Base-by-base conservation (phyloP, 2,113 vertebrate species). In the Cromileptes altivelis region DNA sequence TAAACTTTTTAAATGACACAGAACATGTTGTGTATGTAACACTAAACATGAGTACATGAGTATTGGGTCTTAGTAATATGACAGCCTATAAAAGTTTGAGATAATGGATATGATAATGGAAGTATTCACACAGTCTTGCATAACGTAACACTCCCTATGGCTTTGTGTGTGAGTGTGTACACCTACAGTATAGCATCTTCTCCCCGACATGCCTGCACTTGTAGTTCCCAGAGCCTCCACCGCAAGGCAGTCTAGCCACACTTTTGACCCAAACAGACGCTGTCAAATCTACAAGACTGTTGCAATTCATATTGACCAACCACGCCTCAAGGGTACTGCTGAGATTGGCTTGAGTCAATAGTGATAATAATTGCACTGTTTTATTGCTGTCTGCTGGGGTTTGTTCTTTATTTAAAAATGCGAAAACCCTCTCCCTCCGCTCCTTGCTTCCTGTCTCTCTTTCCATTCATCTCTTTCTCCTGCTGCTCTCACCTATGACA, bases 401-500 rank as follows among this genome's bases (percentile, higher is more conserved):
- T 84, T 89, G 70, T 37, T 4, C 70, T 73, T 88, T 88, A 77
- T 90, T 90, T 83, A 85, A 84, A 88, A 76, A 65, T 5, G 13
- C 9, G 37, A 42, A 61, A 50, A 72, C 25, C 15, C 53, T 80
- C 40, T 70, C 40, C 21, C n/a, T 61, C 50, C 52, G 18, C 37
- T 58, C 67, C n/a, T 40, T 69, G 49, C 60, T 52, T 49, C 58
- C 75, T 3, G 21, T 14, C 50, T 69, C 55, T 71, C 50, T 55
- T 45, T 53, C 6, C 52, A 6, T 45, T 56, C n/a, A 49, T 45
- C 77, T 68, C 49, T 67, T 40, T 7, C 21, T 70, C 52, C 79
- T 58, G 71, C 78, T 40, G 85, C 72, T 79, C 70, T 93, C 87
- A 90, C 91, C 90, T 92, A 91, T 96, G 94, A 96, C 90, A 94